Evolutionary conservation across 2,888 invertebrate genomes (phyloP).

Genomic region (Copidosoma aretas): DNA sequence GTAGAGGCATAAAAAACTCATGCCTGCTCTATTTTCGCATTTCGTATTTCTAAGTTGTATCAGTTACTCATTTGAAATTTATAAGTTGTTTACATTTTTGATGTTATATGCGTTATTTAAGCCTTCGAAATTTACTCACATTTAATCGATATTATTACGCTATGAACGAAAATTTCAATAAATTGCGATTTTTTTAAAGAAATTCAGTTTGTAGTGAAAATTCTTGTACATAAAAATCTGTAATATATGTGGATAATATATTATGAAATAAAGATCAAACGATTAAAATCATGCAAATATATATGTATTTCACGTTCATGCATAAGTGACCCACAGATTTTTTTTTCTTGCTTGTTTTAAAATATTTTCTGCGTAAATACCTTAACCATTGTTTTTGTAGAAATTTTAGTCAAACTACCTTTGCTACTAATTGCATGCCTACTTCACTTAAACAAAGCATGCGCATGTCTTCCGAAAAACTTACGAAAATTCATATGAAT

Average conservation of each 20-base stretch:
- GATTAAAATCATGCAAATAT: constrained; percentile 43
- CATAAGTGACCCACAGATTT: constrained; percentile 33
- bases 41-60: constrained; percentile 35
- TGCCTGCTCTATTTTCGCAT: constrained; percentile 25
- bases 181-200: constrained; percentile 43
- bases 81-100: constrained; percentile 15
- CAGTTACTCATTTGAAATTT: constrained; percentile 29
- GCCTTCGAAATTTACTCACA: constrained; percentile 30
- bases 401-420: too few species aligned
- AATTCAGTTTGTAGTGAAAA: constrained; percentile 51
- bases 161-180: background rate
- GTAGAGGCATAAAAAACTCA: constrained; percentile 27
- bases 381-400: constrained; percentile 6
- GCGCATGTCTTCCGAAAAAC: constrained; percentile 15
- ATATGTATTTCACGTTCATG: constrained; percentile 40
- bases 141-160: constrained; percentile 47
- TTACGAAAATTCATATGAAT: background rate
- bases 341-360: constrained; percentile 19
- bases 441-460: constrained; percentile 24
- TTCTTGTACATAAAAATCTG: constrained; percentile 60
- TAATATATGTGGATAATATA: constrained; percentile 62
- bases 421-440: constrained; percentile 2
- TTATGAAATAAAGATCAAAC: constrained; percentile 58
- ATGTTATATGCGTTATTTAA: constrained; percentile 11
- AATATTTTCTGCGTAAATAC: too few species aligned